Percentiles rank a stretch among this genome's conserved stretches.
Conservation (phyloP, 1,140 invertebrate genomes). For the Cydia amplana region DNA sequence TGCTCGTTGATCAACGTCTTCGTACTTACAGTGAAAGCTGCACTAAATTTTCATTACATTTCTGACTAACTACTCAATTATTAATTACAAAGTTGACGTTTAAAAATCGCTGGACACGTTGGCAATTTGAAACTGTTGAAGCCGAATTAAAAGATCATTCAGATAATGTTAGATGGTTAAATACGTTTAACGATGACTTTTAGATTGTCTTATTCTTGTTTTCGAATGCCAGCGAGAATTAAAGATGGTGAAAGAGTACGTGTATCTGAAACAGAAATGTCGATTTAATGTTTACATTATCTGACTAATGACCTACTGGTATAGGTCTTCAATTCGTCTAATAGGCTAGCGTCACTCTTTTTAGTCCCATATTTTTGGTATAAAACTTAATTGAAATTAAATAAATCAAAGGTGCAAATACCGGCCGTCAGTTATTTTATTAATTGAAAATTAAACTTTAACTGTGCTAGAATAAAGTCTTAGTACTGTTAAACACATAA, state of each 20-base stretch:
- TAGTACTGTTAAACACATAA: slow-evolving; percentile 36
- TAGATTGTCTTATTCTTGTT: no score
- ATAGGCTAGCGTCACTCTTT: no score
- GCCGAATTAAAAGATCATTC: slow-evolving; percentile 11
- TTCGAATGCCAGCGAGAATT: no score
- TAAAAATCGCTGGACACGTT: slow-evolving; percentile 25
- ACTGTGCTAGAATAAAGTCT: not conserved
- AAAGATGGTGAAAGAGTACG: no score
- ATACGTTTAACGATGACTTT: not conserved
- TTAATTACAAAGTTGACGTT: slow-evolving; percentile 25
- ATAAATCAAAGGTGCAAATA: no score
- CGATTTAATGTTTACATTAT: no score
- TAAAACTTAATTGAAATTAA: no score
- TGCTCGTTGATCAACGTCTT: slow-evolving; percentile 54
- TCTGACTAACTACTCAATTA: slow-evolving; percentile 27
- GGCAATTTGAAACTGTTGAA: slow-evolving; percentile 6
- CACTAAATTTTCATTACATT: slow-evolving; percentile 37
- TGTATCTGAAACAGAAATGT: no score
- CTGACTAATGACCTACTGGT: no score
- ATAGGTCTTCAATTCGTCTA: no score
- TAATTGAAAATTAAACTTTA: not conserved
- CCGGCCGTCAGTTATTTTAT: no score
- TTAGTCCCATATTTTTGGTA: no score
- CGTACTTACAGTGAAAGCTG: slow-evolving; percentile 52
- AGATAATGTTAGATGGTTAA: slow-evolving; percentile 13